Percentiles rank a stretch among this genome's conserved stretches.
Evolutionary conservation across 2,888 invertebrate genomes (phyloP).

Genomic region (Hyppa rectilinea): DNA sequence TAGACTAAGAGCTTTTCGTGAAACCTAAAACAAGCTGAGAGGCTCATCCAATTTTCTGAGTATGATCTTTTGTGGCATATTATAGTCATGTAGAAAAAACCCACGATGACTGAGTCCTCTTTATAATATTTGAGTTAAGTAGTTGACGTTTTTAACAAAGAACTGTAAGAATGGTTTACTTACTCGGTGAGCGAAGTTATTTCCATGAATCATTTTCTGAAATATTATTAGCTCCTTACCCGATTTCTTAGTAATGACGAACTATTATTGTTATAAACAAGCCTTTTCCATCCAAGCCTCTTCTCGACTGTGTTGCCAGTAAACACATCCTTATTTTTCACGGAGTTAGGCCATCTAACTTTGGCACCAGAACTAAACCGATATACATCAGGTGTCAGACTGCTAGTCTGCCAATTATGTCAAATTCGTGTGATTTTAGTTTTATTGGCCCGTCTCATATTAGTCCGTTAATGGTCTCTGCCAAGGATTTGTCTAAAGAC

Average conservation of each 20-base stretch:
- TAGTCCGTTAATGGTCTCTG: background rate
- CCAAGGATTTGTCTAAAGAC: background rate
- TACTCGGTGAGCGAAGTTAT: conserved; percentile 14
- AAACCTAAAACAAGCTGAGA: background rate
- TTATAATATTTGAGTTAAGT: conserved; percentile 16
- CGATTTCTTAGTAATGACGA: conserved; percentile 15
- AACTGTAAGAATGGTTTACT: conserved; percentile 2
- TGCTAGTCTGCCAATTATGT: background rate
- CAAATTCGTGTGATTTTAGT: background rate
- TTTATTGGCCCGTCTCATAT: background rate
- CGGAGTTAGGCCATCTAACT: background rate
- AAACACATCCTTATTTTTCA: no score
- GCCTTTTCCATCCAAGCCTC: background rate
- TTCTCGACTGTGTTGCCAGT: no score
- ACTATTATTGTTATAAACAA: conserved; percentile 1
- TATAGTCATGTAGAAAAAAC: conserved; percentile 14
- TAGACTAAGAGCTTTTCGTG: no score
- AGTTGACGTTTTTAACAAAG: conserved; percentile 33
- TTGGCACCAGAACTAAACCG: background rate
- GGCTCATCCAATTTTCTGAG: background rate
- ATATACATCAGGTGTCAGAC: background rate
- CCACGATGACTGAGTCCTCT: conserved; percentile 25
- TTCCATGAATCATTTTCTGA: conserved; percentile 47
- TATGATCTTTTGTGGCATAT: conserved; percentile 1
- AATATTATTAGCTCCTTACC: conserved; percentile 18